Conservation (phyloP, 2,888 invertebrate genomes). For the Phalera bucephala region DNA sequence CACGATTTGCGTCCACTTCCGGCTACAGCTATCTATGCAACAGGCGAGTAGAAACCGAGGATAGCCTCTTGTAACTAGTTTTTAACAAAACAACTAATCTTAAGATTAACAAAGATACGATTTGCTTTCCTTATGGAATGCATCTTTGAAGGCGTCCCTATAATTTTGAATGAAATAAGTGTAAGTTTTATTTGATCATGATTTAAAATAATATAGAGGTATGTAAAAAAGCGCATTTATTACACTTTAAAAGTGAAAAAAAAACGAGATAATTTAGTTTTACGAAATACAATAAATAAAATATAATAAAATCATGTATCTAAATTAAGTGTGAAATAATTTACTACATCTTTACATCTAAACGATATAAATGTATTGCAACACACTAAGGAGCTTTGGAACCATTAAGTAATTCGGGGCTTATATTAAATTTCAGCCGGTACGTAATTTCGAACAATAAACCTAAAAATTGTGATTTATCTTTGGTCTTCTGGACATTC, state of each 20-base stretch:
- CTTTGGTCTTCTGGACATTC: conserved; percentile 73
- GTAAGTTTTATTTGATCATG: conserved; percentile 75
- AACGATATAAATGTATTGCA: conserved; percentile 79
- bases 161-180: conserved; percentile 59
- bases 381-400: conserved; percentile 80
- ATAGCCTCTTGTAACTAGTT: conserved; percentile 72
- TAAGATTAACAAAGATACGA: conserved; percentile 70
- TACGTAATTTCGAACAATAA: conserved; percentile 69
- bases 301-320: conserved; percentile 72
- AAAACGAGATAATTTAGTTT: conserved; percentile 72
- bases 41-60: conserved; percentile 77
- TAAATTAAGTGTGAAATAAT: conserved; percentile 81
- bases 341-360: conserved; percentile 80
- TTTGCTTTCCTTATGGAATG: conserved; percentile 69
- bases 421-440: conserved; percentile 62
- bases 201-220: conserved; percentile 77
- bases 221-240: conserved; percentile 74
- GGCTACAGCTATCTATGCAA: conserved; percentile 60
- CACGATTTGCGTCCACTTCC: conserved; percentile 27
- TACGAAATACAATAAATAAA: conserved; percentile 75
- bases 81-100: conserved; percentile 69
- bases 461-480: conserved; percentile 74
- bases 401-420: conserved; percentile 69
- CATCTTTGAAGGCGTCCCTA: conserved; percentile 67
- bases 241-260: conserved; percentile 78